phyloP scores from a whole-genome alignment of 2,888 invertebrate species.

The Monopis laevigella region DNA sequence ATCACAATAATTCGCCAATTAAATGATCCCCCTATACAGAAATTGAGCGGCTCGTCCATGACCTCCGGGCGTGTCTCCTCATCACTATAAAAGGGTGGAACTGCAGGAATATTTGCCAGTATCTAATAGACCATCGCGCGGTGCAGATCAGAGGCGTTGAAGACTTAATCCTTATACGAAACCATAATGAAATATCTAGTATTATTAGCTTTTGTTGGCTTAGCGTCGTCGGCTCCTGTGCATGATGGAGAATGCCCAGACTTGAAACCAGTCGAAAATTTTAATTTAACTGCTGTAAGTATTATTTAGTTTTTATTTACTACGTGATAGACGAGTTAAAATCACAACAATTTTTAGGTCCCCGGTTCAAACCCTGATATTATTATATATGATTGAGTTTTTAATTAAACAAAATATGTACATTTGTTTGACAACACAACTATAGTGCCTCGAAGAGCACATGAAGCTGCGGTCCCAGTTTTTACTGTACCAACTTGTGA shows the following conservation, averaged over 20 bases:
- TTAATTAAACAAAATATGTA: too few species aligned
- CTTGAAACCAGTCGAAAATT: conserved; percentile 38
- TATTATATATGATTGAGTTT: too few species aligned
- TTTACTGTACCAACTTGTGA: too few species aligned
- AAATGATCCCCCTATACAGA: conserved; percentile 32
- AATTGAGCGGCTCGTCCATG: conserved; percentile 36
- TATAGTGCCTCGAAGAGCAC: too few species aligned
- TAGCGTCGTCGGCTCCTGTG: conserved; percentile 32
- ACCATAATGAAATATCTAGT: conserved; percentile 35
- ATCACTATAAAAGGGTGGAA: conserved; percentile 36
- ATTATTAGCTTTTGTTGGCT: conserved; percentile 33
- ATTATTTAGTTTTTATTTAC: too few species aligned
- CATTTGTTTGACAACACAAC: too few species aligned
- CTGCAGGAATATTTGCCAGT: conserved; percentile 26
- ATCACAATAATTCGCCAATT: conserved; percentile 30
- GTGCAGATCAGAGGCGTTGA: conserved; percentile 2
- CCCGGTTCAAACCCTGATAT: too few species aligned
- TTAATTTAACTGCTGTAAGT: conserved; percentile 37
- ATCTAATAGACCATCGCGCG: conserved; percentile 26
- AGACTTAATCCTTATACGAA: conserved; percentile 21
- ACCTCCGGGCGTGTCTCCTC: conserved; percentile 31
- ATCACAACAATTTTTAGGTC: too few species aligned
- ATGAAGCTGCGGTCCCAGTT: too few species aligned
- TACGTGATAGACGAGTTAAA: too few species aligned
- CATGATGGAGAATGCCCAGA: conserved; percentile 42